Evolutionary conservation across 2,888 invertebrate genomes (phyloP).

Genomic region (Tridacna gigas): DNA sequence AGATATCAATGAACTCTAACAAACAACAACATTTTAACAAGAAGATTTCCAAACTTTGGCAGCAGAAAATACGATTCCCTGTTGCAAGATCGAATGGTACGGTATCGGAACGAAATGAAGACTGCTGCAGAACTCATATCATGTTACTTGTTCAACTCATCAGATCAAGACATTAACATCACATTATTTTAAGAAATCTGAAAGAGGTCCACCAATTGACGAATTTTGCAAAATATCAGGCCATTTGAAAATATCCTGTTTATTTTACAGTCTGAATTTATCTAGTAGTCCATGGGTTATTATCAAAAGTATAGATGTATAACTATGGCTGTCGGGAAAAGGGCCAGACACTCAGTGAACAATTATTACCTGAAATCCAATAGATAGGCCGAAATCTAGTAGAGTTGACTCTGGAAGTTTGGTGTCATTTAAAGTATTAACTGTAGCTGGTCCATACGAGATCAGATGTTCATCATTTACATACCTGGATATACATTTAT

Average conservation of each 20-base stretch:
- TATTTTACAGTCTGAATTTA: too few relatives aligned
- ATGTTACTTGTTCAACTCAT: not conserved
- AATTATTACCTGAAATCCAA: constrained; percentile 9
- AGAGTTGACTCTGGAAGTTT: not conserved
- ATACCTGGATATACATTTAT: not conserved
- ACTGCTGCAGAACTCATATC: not conserved
- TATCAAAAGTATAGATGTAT: too few relatives aligned
- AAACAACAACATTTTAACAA: too few relatives aligned
- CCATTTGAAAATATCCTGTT: too few relatives aligned
- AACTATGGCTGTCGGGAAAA: not conserved
- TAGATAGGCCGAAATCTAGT: not conserved
- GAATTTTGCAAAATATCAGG: too few relatives aligned
- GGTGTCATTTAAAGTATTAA: not conserved
- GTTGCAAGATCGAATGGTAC: not conserved
- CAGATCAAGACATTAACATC: too few relatives aligned
- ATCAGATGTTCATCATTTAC: not conserved
- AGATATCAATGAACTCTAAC: not conserved
- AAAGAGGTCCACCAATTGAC: too few relatives aligned
- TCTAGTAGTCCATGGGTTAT: too few relatives aligned
- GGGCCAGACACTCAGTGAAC: not conserved
- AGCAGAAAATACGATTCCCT: not conserved
- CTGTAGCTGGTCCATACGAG: not conserved
- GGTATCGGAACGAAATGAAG: not conserved
- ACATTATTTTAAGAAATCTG: too few relatives aligned
- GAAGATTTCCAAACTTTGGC: too few relatives aligned